A percentile compares a stretch with the other conserved stretches of the same genome.
phyloP scores from a whole-genome alignment of 2,113 vertebrate species.

The Trachemys scripta region DNA sequence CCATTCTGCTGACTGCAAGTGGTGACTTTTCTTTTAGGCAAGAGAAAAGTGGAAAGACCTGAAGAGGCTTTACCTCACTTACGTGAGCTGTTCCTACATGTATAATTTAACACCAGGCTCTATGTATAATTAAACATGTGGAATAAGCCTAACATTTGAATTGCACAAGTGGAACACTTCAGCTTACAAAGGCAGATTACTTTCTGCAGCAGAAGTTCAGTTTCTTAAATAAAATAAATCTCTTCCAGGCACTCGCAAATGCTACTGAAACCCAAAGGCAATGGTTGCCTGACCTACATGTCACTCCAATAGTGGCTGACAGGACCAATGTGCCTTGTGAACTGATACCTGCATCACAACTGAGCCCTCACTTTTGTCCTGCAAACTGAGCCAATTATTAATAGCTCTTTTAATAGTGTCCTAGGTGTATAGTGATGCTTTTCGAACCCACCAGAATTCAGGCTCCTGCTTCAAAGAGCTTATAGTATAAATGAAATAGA shows the following conservation, averaged over 20 bases:
- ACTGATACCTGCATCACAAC: neutral
- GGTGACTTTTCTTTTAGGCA: neutral
- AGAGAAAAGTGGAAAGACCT: constrained; percentile 36
- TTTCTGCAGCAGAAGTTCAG: neutral
- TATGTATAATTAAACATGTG: constrained; percentile 73
- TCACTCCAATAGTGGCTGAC: neutral
- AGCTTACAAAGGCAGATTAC: constrained; percentile 17
- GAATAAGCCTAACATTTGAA: constrained; percentile 70
- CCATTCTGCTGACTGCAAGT: constrained; percentile 33
- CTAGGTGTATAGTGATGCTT: constrained; percentile 53
- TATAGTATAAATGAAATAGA: constrained; percentile 56
- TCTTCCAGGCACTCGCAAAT: neutral
- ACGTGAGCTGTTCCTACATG: constrained; percentile 59
- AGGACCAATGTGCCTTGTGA: neutral
- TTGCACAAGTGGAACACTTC: constrained; percentile 67
- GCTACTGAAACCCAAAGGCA: neutral
- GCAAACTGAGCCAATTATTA: constrained; percentile 37
- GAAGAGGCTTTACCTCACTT: constrained; percentile 57
- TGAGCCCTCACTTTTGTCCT: constrained; percentile 48
- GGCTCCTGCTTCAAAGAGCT: constrained; percentile 49
- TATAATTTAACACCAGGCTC: constrained; percentile 72
- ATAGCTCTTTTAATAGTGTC: constrained; percentile 55
- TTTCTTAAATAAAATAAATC: constrained; percentile 15
- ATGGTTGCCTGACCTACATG: neutral
- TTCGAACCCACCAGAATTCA: constrained; percentile 56